These are phyloP conservation scores for Pinctada fucata DNA, from an alignment of 2,888 invertebrate genomes.

Conservation along the genomic window DNA sequence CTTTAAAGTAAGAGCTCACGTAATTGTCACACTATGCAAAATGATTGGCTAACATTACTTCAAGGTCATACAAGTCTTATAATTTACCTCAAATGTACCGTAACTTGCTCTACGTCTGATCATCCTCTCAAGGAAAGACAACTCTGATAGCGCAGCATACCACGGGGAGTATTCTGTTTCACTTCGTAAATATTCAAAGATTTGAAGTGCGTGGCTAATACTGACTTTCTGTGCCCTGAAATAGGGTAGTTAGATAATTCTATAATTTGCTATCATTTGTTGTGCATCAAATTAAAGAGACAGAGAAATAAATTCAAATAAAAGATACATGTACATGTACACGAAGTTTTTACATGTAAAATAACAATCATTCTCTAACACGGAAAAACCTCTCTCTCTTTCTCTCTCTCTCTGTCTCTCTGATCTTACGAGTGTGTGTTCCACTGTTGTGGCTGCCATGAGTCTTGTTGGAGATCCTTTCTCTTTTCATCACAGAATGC, in stretches of 20 bases:
- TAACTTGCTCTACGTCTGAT: conserved; percentile 37
- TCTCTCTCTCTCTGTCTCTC: too few species aligned
- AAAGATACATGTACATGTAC: too few species aligned
- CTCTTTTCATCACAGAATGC: not conserved
- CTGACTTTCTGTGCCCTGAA: conserved; percentile 81
- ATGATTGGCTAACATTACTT: not conserved
- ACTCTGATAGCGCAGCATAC: conserved; percentile 40
- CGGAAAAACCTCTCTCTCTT: too few species aligned
- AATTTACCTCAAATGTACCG: conserved; percentile 45
- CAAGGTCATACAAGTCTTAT: not conserved
- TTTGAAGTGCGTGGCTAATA: conserved; percentile 64
- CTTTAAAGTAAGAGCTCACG: too few species aligned
- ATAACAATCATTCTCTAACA: too few species aligned
- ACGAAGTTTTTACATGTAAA: too few species aligned
- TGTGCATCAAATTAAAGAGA: too few species aligned
- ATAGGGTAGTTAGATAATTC: not conserved
- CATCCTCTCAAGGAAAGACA: conserved; percentile 53
- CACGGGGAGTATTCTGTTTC: conserved; percentile 50
- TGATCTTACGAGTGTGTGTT: too few species aligned
- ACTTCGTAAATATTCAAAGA: conserved; percentile 39
- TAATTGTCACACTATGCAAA: too few species aligned
- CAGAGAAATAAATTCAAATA: too few species aligned
- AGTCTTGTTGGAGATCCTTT: not conserved
- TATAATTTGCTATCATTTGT: too few species aligned
- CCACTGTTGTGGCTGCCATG: too few species aligned